These are phyloP conservation scores for Cirrhinus mrigala DNA, from an alignment of 2,797 vertebrate genomes.

Conservation along the genomic window DNA sequence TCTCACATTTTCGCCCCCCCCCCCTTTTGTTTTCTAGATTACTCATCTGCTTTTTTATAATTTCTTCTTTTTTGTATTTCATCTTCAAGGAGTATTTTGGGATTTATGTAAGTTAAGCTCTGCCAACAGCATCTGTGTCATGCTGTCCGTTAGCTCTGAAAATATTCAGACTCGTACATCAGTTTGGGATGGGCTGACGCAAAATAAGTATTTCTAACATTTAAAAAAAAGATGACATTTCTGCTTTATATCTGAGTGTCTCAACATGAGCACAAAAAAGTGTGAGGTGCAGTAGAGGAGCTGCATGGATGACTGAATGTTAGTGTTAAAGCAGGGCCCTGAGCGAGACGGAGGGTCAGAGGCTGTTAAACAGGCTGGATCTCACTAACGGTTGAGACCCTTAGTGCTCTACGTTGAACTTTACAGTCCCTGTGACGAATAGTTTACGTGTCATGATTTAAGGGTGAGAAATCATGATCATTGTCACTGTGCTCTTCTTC, in stretches of 20 bases:
- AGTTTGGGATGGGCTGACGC: neutral
- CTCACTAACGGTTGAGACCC: conserved; percentile 57
- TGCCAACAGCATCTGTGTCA: neutral
- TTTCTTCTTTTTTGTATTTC: neutral
- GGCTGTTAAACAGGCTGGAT: conserved; percentile 16
- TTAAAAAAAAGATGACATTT: neutral
- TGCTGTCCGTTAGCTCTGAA: neutral
- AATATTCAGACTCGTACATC: neutral
- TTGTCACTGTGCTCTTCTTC: neutral
- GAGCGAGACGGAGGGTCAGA: conserved; percentile 20
- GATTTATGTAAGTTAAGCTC: neutral
- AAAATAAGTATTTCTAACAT: neutral
- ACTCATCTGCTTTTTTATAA: neutral
- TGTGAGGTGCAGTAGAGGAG: neutral
- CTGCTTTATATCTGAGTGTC: neutral
- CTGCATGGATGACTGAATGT: conserved; percentile 11
- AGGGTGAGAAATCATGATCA: conserved; percentile 42
- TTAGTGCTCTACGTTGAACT: conserved; percentile 67
- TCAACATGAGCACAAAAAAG: conserved; percentile 37
- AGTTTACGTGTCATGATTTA: conserved; percentile 70
- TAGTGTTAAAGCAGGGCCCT: conserved; percentile 1
- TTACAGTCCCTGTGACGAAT: conserved; percentile 55
- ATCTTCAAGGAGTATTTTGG: neutral
- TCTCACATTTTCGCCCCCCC: neutral
- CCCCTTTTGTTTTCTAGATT: neutral